These are phyloP conservation scores for Excalfactoria chinensis DNA, from an alignment of 2,113 vertebrate species.

Conservation along the genomic window DNA sequence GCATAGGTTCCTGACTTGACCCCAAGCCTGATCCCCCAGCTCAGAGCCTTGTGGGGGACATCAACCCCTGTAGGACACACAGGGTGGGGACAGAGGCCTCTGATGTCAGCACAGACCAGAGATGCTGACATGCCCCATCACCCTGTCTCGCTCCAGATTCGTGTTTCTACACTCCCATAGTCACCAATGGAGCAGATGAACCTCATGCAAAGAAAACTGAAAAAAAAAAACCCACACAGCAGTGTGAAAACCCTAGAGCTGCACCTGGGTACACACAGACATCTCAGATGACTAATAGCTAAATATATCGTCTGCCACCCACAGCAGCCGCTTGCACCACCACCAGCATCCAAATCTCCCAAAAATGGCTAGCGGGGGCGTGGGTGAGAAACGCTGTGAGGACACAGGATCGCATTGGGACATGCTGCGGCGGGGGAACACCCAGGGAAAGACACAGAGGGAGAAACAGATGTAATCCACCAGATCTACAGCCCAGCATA, in stretches of 20 bases:
- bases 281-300: constrained; percentile 17
- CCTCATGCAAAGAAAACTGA: not conserved
- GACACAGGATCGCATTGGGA: not conserved
- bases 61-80: not conserved
- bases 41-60: not conserved
- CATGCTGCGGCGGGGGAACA: not conserved
- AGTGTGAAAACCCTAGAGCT: not conserved
- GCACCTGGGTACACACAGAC: not conserved
- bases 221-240: not conserved
- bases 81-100: not conserved
- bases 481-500: accelerated
- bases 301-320: constrained; percentile 43
- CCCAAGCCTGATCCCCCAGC: not conserved
- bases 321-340: not conserved
- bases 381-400: not conserved
- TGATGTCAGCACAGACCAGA: accelerated
- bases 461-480: not conserved
- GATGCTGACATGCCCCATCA: not conserved
- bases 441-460: not conserved
- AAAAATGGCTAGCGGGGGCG: accelerated
- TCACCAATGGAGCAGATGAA: not conserved
- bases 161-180: not conserved
- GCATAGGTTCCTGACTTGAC: too few species aligned
- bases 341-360: constrained; percentile 7
- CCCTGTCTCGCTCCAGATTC: not conserved